Evolutionary conservation across 1,140 invertebrate genomes (phyloP).

Genomic region (Calycopis cecrops): DNA sequence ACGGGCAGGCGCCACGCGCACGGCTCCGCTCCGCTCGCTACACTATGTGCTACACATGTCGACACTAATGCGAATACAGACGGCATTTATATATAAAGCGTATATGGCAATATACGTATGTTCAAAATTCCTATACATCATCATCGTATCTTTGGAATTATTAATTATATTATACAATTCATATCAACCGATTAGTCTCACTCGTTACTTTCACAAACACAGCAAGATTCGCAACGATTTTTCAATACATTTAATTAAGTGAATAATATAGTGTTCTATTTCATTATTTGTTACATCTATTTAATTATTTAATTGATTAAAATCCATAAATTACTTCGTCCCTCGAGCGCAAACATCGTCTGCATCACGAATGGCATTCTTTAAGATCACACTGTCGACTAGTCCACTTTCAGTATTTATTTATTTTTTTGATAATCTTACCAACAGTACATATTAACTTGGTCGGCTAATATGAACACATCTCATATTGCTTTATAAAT

Average conservation of each 20-base stretch:
- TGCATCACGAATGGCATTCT: not conserved
- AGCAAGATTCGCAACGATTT: conserved; percentile 13
- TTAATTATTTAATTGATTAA: too few species aligned
- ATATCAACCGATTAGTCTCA: not conserved
- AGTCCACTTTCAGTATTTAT: not conserved
- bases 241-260: not conserved
- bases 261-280: conserved; percentile 1
- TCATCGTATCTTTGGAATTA: conserved; percentile 42
- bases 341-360: not conserved
- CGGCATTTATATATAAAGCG: not conserved
- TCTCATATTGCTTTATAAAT: conserved; percentile 24
- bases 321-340: not conserved
- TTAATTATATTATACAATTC: conserved; percentile 26
- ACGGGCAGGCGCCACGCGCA: conserved; percentile 1
- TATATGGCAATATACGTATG: conserved; percentile 38
- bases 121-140: conserved; percentile 58
- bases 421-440: conserved; percentile 1
- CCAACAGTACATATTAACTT: not conserved
- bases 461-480: conserved; percentile 20
- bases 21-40: not conserved
- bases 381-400: conserved; percentile 8
- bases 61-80: conserved; percentile 3
- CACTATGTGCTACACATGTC: not conserved
- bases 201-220: conserved; percentile 2
- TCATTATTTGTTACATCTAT: conserved; percentile 1